A percentile compares a stretch with the other conserved stretches of the same genome.
Conservation (phyloP, 2,797 vertebrate genomes). For the Trachops cirrhosus region DNA sequence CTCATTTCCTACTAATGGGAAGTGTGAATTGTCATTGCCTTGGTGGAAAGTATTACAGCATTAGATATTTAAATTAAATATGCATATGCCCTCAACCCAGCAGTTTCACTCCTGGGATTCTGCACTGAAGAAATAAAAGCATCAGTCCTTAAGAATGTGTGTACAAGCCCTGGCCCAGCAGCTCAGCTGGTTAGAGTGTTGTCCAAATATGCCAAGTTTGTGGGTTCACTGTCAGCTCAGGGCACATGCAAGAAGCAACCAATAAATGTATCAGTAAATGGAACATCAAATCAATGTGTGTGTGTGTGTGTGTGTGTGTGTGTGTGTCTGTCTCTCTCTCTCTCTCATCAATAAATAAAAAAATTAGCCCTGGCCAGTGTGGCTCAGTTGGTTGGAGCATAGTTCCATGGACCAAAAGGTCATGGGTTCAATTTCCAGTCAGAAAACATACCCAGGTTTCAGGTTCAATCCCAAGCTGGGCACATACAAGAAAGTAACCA, state of each 20-base stretch:
- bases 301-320: no score
- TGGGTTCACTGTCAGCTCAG: background rate
- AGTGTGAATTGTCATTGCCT: background rate
- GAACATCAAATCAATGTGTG: background rate
- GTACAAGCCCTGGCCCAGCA: background rate
- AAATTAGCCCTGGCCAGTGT: background rate
- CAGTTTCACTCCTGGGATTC: background rate
- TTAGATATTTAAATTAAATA: slow-evolving; percentile 44
- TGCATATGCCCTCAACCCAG: background rate
- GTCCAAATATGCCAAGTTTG: background rate
- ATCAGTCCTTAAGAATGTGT: background rate
- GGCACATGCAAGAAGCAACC: background rate
- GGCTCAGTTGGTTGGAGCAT: background rate
- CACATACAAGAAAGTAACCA: background rate
- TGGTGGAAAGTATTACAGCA: background rate
- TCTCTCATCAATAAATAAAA: background rate
- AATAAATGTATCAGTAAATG: background rate
- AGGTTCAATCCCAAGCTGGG: background rate
- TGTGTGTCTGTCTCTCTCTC: no score
- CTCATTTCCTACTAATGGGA: background rate
- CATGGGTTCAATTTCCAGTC: background rate
- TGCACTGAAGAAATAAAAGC: background rate
- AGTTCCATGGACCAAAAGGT: background rate
- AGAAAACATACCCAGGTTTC: background rate
- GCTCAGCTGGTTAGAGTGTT: background rate